Percentiles rank a stretch among this genome's conserved stretches.
Conservation (phyloP, 2,797 vertebrate genomes). For the Psittacula echo region DNA sequence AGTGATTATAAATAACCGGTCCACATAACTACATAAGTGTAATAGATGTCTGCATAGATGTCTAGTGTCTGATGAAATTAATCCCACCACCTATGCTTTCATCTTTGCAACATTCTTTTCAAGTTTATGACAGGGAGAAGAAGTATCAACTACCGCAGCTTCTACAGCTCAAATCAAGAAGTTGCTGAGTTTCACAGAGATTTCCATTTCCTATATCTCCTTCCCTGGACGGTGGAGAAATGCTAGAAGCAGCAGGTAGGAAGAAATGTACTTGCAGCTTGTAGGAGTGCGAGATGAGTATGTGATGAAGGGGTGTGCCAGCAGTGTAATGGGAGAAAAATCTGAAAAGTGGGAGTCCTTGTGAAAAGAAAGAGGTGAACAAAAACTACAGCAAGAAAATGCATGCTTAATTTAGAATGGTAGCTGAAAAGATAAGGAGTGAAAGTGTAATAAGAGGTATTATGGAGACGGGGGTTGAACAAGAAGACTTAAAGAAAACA, state of each 20-base stretch:
- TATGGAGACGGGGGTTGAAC: neutral
- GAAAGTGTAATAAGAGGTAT: neutral
- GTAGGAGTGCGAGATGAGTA: constrained; percentile 51
- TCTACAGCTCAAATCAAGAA: neutral
- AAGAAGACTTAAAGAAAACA: neutral
- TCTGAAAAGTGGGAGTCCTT: constrained; percentile 52
- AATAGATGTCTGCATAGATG: neutral
- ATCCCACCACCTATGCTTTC: neutral
- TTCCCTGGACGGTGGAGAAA: neutral
- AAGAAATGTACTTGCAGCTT: constrained; percentile 31
- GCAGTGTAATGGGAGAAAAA: constrained; percentile 43
- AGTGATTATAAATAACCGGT: neutral
- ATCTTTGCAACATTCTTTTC: neutral
- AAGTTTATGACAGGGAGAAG: neutral
- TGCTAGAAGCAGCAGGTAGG: constrained; percentile 43
- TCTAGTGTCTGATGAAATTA: neutral
- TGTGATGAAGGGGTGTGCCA: constrained; percentile 53
- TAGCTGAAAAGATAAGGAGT: neutral
- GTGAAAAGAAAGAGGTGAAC: constrained; percentile 30
- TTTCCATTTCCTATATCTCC: neutral
- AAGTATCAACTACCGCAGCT: neutral
- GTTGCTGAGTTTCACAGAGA: neutral
- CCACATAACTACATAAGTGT: neutral
- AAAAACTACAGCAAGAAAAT: constrained; percentile 31
- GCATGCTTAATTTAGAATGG: neutral